A percentile compares a stretch with the other conserved stretches of the same genome.
Evolutionary conservation across 2,888 invertebrate species (phyloP).

Genomic region (Chrysodeixis includens): DNA sequence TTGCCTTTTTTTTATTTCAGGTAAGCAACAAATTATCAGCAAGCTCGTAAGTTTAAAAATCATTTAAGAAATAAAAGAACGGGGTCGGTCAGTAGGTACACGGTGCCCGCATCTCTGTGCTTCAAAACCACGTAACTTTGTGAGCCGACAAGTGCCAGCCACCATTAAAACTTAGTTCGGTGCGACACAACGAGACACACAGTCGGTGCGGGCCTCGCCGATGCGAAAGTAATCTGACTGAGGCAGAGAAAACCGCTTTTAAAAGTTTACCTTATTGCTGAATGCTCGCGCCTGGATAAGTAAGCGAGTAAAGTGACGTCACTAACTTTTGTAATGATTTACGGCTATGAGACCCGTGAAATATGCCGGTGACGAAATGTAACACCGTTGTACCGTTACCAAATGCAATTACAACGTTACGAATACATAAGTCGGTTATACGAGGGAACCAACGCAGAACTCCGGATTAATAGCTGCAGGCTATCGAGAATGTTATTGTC

Average conservation of each 20-base stretch:
- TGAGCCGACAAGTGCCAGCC: constrained; percentile 66
- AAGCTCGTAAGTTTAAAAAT: constrained; percentile 32
- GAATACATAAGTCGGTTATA: constrained; percentile 27
- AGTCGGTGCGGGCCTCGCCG: constrained; percentile 50
- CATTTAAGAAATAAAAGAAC: constrained; percentile 50
- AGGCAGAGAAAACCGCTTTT: constrained; percentile 62
- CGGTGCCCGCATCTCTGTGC: constrained; percentile 67
- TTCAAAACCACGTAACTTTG: constrained; percentile 64
- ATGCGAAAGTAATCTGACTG: constrained; percentile 61
- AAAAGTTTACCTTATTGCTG: constrained; percentile 60
- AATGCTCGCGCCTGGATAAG: constrained; percentile 42
- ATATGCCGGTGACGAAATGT: constrained; percentile 24
- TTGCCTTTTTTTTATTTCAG: constrained; percentile 24
- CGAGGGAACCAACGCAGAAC: constrained; percentile 19
- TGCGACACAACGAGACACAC: constrained; percentile 48
- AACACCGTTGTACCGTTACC: constrained; percentile 19
- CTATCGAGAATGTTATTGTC: constrained; percentile 34
- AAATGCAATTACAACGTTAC: constrained; percentile 28
- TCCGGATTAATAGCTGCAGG: constrained; percentile 43
- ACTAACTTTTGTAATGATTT: constrained; percentile 48
- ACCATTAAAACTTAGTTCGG: constrained; percentile 76
- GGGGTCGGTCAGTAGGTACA: constrained; percentile 26
- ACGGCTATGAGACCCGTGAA: constrained; percentile 27
- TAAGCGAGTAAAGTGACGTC: constrained; percentile 31
- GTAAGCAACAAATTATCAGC: constrained; percentile 27